Conservation (phyloP, 2,797 vertebrate genomes). For the Pipistrellus kuhlii region DNA sequence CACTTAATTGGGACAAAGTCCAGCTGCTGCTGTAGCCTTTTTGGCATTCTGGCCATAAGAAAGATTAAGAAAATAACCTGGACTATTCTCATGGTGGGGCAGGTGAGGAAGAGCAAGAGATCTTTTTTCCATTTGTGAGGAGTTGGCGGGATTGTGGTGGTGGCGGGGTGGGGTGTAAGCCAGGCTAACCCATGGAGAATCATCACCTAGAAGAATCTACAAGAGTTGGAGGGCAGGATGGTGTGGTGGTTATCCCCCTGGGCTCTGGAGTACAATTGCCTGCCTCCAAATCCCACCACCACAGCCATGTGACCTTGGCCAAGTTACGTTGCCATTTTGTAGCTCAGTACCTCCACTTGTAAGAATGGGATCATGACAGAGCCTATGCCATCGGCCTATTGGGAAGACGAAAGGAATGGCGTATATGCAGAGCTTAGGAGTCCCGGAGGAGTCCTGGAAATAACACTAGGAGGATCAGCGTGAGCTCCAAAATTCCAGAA, state of each 20-base stretch:
- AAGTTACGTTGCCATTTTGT: neutral
- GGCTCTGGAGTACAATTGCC: neutral
- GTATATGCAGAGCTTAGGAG: neutral
- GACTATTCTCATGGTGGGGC: neutral
- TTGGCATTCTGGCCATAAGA: neutral
- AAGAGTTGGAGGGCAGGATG: neutral
- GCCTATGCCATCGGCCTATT: neutral
- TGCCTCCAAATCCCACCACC: neutral
- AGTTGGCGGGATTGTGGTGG: neutral
- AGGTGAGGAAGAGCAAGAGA: neutral
- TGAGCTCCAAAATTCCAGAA: neutral
- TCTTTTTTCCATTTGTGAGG: neutral
- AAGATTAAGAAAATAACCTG: conserved; percentile 17
- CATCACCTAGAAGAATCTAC: neutral
- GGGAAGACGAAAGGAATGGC: neutral
- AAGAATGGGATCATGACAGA: neutral
- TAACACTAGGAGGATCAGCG: neutral
- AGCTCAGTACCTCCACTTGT: neutral
- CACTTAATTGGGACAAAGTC: conserved; percentile 63
- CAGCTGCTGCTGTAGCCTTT: conserved; percentile 46
- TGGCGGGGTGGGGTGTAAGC: neutral
- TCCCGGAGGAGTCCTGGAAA: neutral
- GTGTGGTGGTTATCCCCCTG: neutral
- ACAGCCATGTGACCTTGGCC: neutral
- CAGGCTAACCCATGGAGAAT: neutral